Percentiles rank a stretch among this genome's conserved stretches.
phyloP scores from a whole-genome alignment of 2,888 invertebrate genomes.

The Cheilosia variabilis region DNA sequence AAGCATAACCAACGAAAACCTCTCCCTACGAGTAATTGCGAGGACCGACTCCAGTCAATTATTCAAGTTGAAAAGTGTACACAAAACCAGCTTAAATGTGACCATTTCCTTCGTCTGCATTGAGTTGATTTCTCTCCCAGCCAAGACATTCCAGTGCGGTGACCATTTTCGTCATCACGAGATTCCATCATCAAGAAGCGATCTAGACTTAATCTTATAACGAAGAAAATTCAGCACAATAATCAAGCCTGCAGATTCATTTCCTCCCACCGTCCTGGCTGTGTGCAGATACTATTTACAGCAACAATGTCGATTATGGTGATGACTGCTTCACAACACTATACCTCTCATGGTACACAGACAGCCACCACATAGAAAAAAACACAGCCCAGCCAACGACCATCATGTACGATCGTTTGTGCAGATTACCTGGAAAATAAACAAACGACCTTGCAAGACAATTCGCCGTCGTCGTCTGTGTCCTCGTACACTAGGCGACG shows the following conservation, averaged over 20 bases:
- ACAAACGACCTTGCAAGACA: conserved; percentile 76
- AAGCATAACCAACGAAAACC: no score
- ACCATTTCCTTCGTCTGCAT: conserved; percentile 8
- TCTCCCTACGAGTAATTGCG: neutral
- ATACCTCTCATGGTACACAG: conserved; percentile 6
- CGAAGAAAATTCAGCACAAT: conserved; percentile 22
- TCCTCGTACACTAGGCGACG: neutral
- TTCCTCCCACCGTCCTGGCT: neutral
- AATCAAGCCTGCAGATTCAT: conserved; percentile 20
- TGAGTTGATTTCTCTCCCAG: neutral
- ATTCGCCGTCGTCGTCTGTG: conserved; percentile 28
- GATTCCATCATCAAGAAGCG: conserved; percentile 65
- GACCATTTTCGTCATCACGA: conserved; percentile 68
- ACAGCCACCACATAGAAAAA: conserved; percentile 5
- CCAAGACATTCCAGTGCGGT: conserved; percentile 22
- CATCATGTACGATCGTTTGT: conserved; percentile 76
- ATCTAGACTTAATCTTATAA: conserved; percentile 34
- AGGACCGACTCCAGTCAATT: neutral
- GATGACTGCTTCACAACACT: conserved; percentile 42
- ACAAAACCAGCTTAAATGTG: conserved; percentile 11
- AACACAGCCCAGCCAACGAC: conserved; percentile 33
- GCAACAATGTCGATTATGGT: conserved; percentile 47
- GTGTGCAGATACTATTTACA: conserved; percentile 16
- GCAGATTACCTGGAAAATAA: conserved; percentile 76
- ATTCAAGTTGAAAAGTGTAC: neutral